phyloP scores from a whole-genome alignment of 2,888 invertebrate genomes.

The Theristus sp. region DNA sequence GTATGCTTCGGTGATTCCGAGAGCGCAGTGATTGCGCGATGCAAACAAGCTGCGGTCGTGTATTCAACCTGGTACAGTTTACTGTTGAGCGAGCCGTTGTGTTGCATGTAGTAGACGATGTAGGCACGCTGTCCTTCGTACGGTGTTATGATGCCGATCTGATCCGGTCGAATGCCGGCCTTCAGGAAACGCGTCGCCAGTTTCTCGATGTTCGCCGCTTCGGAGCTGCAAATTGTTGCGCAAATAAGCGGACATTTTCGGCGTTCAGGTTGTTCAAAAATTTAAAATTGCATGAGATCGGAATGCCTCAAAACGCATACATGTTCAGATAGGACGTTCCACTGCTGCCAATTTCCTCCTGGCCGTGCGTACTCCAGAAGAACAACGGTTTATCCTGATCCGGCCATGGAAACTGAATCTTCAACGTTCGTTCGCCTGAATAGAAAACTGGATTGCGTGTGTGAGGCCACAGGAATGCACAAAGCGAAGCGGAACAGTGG shows the following conservation, averaged over 20 bases:
- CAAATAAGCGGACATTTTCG: not conserved
- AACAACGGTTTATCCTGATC: slow-evolving; percentile 90
- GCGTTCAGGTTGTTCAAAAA: too few species aligned
- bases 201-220: slow-evolving; percentile 95
- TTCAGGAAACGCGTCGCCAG: slow-evolving; percentile 82
- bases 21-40: too few species aligned
- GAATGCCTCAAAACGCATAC: slow-evolving; percentile 14
- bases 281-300: not conserved
- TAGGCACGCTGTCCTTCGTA: slow-evolving; percentile 97
- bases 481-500: not conserved
- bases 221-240: slow-evolving; percentile 45
- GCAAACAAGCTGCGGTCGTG: too few species aligned
- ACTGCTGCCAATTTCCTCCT: slow-evolving; percentile 94
- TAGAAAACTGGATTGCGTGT: not conserved
- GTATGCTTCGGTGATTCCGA: too few species aligned
- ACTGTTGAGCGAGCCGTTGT: slow-evolving; percentile 84
- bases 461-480: not conserved
- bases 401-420: slow-evolving; percentile 95
- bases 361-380: slow-evolving; percentile 83
- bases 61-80: slow-evolving; percentile 53
- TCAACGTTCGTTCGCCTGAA: slow-evolving; percentile 63
- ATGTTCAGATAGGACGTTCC: slow-evolving; percentile 90
- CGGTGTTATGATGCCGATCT: slow-evolving; percentile 88
- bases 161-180: slow-evolving; percentile 85
- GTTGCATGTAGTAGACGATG: slow-evolving; percentile 91